Percentiles rank a stretch among this genome's conserved stretches.
phyloP scores from a whole-genome alignment of 2,113 vertebrate genomes.

The Dissostichus mawsoni region DNA sequence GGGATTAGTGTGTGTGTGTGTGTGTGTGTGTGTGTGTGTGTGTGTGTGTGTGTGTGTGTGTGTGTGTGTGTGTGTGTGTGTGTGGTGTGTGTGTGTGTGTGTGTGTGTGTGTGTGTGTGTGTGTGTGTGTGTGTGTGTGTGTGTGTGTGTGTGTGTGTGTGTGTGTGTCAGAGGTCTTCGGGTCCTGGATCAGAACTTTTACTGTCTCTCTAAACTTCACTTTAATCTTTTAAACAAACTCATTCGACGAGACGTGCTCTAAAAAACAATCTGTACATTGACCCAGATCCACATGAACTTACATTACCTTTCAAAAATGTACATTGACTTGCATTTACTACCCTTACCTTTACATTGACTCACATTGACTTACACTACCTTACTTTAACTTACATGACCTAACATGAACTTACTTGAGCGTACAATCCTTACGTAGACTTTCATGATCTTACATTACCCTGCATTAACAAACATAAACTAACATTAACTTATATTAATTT shows the following conservation, averaged over 20 bases:
- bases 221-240: conserved; percentile 10
- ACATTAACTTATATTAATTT: no score
- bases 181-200: conserved; percentile 39
- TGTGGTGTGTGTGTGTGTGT: no score
- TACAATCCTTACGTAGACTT: no score
- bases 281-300: neutral
- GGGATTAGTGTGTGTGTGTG: conserved; percentile 86
- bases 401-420: no score
- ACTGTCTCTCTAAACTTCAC: conserved; percentile 8
- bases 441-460: no score
- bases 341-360: no score
- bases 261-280: neutral
- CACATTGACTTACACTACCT: no score
- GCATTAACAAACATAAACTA: no score
- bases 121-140: no score
- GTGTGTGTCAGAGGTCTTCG: conserved; percentile 51
- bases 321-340: no score
- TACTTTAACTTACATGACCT: no score
- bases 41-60: conserved; percentile 80
- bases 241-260: neutral
- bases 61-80: conserved; percentile 60
- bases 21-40: conserved; percentile 80
- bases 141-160: conserved; percentile 71
- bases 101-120: no score
- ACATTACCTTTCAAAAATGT: neutral